Evolutionary conservation across 1,140 invertebrate genomes (phyloP).

Genomic region (Drosophila arawakana): DNA sequence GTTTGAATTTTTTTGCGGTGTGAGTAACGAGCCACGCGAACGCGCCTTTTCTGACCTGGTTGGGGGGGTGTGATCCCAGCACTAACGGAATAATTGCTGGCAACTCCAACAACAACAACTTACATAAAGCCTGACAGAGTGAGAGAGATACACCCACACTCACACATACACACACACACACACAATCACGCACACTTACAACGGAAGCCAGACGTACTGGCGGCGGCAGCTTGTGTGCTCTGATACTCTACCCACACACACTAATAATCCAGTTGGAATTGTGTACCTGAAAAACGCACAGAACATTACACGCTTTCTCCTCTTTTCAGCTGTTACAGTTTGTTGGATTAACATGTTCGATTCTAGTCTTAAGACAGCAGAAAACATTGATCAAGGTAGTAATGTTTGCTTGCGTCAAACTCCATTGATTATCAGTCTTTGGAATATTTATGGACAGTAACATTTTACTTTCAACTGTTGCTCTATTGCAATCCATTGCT

Average conservation of each 20-base stretch:
- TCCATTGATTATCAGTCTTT: too few relatives aligned
- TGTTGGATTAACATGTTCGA: neutral
- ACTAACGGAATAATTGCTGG: constrained; percentile 82
- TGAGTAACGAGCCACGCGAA: constrained; percentile 80
- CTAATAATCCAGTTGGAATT: constrained; percentile 22
- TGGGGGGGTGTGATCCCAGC: constrained; percentile 64
- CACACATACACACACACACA: constrained; percentile 12
- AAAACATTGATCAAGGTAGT: too few relatives aligned
- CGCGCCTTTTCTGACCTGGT: constrained; percentile 66
- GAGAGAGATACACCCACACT: constrained; percentile 13
- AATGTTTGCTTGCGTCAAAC: too few relatives aligned
- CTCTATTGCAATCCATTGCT: too few relatives aligned
- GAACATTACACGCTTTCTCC: neutral
- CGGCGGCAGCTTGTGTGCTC: constrained; percentile 72
- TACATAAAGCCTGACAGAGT: neutral
- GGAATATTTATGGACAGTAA: too few relatives aligned
- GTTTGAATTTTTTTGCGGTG: constrained; percentile 55
- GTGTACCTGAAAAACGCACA: constrained; percentile 19
- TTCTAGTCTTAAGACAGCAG: neutral
- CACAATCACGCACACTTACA: constrained; percentile 32
- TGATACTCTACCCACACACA: constrained; percentile 66
- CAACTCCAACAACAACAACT: constrained; percentile 64
- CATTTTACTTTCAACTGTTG: too few relatives aligned
- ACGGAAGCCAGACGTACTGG: constrained; percentile 77
- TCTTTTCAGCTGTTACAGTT: neutral